Evolutionary conservation across 2,797 vertebrate species (phyloP), one percentile per base, ranked within the genome.

Genomic region (Cynodonichthys magdalenae): DNA sequence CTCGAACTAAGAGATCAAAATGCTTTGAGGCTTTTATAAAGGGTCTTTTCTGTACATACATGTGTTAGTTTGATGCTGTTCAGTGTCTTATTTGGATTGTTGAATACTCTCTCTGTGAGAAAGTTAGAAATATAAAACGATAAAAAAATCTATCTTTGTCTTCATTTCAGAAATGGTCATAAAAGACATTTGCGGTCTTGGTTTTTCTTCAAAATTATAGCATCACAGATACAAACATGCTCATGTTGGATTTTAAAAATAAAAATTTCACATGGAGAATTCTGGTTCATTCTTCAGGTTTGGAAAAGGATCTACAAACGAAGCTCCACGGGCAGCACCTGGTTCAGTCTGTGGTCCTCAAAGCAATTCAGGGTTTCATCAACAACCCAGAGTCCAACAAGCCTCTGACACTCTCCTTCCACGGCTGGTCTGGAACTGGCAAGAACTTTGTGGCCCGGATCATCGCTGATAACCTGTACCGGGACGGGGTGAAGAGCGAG

Each of bases 391-490:
- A 28, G 59, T 93, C 94, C 0, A 87, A 91, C 77, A 96, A 95
- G 79, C 93, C 96, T 0, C 90, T 98, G 46, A 95, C 93, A 0
- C 95, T 99, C 49, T 97, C 96, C 1, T 98, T 99, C 90, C 96
- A 98, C 0, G 98, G 98, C 79, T 98, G 97, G 96, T 97, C 97
- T 0, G 98, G 98, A 53, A 99, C 98, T 0, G 98, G 97, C 63
- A 99, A 99, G 92, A 99, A 97, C 91, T 96, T 96, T 3, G 95
- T 97, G 84, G 94, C 96, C 0, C 91, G 95, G 52, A 86, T 99
- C 80, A 90, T 99, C 34, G 95, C 95, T 0, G 93, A 95, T 67
- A 95, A 95, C 85, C 91, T 99, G 50, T 99, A 95, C 80, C 93
- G 86, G 27, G 96, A 97, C 0, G 97, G 96, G 55, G 90, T 95